A percentile compares a stretch with the other conserved stretches of the same genome.
Conservation (phyloP, 1,140 invertebrate species). For the Trigoniulus corallinus region DNA sequence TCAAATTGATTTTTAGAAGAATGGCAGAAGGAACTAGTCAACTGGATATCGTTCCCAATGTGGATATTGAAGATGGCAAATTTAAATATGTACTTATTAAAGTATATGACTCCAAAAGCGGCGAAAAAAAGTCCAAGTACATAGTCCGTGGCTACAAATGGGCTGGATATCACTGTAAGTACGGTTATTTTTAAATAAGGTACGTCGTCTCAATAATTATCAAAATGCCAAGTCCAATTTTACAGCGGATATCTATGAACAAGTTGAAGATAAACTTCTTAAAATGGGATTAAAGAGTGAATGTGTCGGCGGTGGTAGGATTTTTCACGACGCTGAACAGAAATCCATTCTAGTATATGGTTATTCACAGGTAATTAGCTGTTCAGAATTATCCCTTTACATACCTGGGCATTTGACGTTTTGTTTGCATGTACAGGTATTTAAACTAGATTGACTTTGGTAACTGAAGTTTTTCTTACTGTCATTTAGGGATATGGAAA, state of each 20-base stretch:
- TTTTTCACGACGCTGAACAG: slow-evolving; percentile 49
- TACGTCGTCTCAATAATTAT: background rate
- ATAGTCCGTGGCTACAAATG: slow-evolving; percentile 56
- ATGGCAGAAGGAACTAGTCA: too few species aligned
- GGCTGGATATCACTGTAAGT: slow-evolving; percentile 47
- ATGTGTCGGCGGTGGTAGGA: slow-evolving; percentile 68
- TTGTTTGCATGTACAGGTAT: too few species aligned
- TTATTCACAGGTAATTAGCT: slow-evolving; percentile 50
- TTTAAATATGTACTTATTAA: slow-evolving; percentile 80
- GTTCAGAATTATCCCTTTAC: too few species aligned
- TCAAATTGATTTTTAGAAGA: too few species aligned
- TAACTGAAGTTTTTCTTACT: background rate
- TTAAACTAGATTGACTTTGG: slow-evolving; percentile 5
- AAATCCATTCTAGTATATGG: slow-evolving; percentile 70
- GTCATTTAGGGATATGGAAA: slow-evolving; percentile 51
- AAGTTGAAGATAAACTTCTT: slow-evolving; percentile 32
- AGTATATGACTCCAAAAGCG: slow-evolving; percentile 32
- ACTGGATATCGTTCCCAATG: slow-evolving; percentile 39
- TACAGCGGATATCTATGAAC: slow-evolving; percentile 49
- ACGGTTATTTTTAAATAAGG: background rate
- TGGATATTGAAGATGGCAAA: slow-evolving; percentile 63
- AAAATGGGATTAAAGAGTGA: slow-evolving; percentile 40
- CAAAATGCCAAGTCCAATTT: background rate
- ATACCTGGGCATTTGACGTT: too few species aligned
- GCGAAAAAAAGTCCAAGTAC: slow-evolving; percentile 33